Base-by-base conservation (phyloP, 1,140 invertebrate species). In the Chrysoperla carnea region DNA sequence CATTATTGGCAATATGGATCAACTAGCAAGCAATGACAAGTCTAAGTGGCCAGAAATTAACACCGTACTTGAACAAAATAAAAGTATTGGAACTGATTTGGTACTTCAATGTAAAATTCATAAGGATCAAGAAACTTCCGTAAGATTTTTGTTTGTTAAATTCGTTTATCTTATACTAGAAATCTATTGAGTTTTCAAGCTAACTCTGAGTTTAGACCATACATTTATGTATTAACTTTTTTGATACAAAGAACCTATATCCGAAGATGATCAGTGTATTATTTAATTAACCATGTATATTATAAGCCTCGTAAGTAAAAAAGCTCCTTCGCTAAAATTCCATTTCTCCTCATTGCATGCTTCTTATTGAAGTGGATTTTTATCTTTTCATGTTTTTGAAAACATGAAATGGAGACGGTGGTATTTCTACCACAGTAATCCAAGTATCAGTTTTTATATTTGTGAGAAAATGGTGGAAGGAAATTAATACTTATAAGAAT, bases 1-100 rank as follows among this genome's bases (percentile, higher is more conserved):
- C 46, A 67, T 73, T 11, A 63, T 71, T 40, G 73, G 83, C 27
- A 84, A 87, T 59, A 74, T 84, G 49, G 53, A 68, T 2, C 64
- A 70, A 15, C 52, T 86, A 7, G 57, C 57, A 42, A 43, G 42
- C 8, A 62, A 64, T 42, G 67, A 62, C 35, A 48, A 60, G 38
- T 52, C 74, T 7, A 78, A 75, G 75, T 52, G 46, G 2, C 56
- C 65, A 43, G 69, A 78, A 17, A 57, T 61, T 7, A 44, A 46
- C 7, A 63, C 62, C 12, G 52, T 75, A 8, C 50, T 59, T 45
- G 47, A 56, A 13, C 56, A 64, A 42, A 23, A 23, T 23, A 48
- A 58, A 3, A 55, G 62, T 0, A 46, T 73, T 35, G 70, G 70
- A 9, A 40, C 54, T 4, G 43, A 45, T 23, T 43, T 73, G 29